Conservation (phyloP, 1,140 invertebrate species). For the Drosophila oshimai region DNA sequence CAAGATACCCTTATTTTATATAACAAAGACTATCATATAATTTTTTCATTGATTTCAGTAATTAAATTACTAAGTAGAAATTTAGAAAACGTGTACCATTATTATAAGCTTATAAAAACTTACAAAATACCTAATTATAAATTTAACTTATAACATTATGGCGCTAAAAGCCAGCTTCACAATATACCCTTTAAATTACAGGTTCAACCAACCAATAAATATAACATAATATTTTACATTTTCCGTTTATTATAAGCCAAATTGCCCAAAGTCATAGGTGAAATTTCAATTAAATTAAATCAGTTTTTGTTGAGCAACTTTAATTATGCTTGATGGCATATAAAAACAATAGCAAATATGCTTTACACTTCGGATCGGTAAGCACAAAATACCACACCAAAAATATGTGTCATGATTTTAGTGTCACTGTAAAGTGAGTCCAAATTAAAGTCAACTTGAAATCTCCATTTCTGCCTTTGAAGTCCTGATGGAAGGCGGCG, state of each 20-base stretch:
- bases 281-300: constrained; percentile 2
- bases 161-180: neutral
- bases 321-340: neutral
- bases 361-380: neutral
- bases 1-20: neutral
- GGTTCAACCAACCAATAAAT: neutral
- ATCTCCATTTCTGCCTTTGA: neutral
- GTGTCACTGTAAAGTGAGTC: neutral
- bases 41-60: too few relatives aligned
- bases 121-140: too few relatives aligned
- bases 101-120: too few relatives aligned
- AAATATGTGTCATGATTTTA: neutral
- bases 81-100: too few relatives aligned
- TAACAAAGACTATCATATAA: neutral
- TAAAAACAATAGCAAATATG: neutral
- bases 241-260: constrained; percentile 6
- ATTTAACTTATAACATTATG: too few relatives aligned
- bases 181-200: neutral
- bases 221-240: neutral
- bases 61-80: too few relatives aligned
- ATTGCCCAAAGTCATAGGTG: neutral
- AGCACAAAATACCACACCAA: neutral
- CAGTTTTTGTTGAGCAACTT: neutral
- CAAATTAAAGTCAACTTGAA: neutral
- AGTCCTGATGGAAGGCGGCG: constrained; percentile 1